Conservation (phyloP, 1,140 invertebrate species). For the Prorops nasuta region DNA sequence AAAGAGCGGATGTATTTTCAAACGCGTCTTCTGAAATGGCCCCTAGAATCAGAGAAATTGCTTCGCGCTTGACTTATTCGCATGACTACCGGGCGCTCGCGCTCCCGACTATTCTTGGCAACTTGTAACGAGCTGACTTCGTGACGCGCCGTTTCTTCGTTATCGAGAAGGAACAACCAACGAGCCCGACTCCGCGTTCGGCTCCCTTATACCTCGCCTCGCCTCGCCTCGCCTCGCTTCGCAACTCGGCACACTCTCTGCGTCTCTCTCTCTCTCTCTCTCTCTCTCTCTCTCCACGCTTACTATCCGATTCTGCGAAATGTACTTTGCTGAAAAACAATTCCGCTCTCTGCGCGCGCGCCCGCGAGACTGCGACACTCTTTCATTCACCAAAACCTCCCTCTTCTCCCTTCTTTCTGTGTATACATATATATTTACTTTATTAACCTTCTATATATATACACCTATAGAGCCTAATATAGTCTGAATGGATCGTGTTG, state of each 20-base stretch:
- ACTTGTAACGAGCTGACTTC: constrained; percentile 15
- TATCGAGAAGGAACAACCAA: constrained; percentile 1
- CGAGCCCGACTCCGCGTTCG: too few relatives aligned
- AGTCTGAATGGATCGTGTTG: too few relatives aligned
- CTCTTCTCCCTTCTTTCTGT: too few relatives aligned
- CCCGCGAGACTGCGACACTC: too few relatives aligned
- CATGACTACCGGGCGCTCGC: neutral
- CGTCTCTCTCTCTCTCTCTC: constrained; percentile 7
- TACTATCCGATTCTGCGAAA: neutral
- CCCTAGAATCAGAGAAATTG: constrained; percentile 25
- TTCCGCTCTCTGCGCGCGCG: too few relatives aligned
- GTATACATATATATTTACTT: too few relatives aligned
- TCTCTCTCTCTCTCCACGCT: constrained; percentile 3
- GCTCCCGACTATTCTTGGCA: constrained; percentile 11
- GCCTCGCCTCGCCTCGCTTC: too few relatives aligned
- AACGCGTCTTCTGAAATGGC: constrained; percentile 13
- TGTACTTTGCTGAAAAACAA: too few relatives aligned
- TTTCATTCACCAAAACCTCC: too few relatives aligned
- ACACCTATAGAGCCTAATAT: too few relatives aligned
- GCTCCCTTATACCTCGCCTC: too few relatives aligned
- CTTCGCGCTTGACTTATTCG: constrained; percentile 27
- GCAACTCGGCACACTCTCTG: neutral
- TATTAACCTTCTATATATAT: too few relatives aligned
- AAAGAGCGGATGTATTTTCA: constrained; percentile 7
- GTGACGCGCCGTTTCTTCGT: constrained; percentile 8